Base-by-base conservation (phyloP, 2,888 invertebrate genomes). In the Fabriciana adippe region DNA sequence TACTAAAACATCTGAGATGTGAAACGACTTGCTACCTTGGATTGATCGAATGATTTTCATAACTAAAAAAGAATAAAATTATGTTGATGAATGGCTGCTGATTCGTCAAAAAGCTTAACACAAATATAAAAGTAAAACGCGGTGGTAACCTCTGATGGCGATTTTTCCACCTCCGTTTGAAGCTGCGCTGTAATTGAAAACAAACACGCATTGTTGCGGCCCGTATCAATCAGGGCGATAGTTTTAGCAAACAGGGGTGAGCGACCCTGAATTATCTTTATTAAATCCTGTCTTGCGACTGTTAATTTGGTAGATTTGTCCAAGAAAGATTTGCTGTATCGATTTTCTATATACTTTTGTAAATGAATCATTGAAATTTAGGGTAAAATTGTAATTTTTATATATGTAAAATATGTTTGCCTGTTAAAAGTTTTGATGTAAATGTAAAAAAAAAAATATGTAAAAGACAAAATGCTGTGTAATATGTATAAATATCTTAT, bases 161-260 rank as follows among this genome's bases (percentile, higher is more conserved):
- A 66, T 60, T 72, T 71, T 72, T 72, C 69, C 66, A 67, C 66
- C 65, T 65, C 67, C 64, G 66, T 60, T 59, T 63, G 61, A 55
- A 64, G 69, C 66, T 63, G 66, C 26, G 79, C 78, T 82, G 89
- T 90, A 90, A 90, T 91, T 90, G 90, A 90, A 90, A 88, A 82
- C 81, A 90, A 91, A 91, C 90, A 91, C 80, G 85, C 84, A 88
- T 90, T 89, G 89, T 89, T 86, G 86, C 84, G 83, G 84, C 84
- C 87, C 85, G 89, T 87, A 90, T 90, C 90, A 89, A 90, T 90
- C 89, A 88, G 75, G 73, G 55, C 77, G 78, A 79, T 81, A 81
- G 83, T 83, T 82, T 82, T 76, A 76, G 74, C 78, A 76, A 79
- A 79, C 75, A 73, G 76, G 80, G 81, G 72, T 68, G 67, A 45